Conservation (phyloP, 2,797 vertebrate species). For the Falco columbarius region DNA sequence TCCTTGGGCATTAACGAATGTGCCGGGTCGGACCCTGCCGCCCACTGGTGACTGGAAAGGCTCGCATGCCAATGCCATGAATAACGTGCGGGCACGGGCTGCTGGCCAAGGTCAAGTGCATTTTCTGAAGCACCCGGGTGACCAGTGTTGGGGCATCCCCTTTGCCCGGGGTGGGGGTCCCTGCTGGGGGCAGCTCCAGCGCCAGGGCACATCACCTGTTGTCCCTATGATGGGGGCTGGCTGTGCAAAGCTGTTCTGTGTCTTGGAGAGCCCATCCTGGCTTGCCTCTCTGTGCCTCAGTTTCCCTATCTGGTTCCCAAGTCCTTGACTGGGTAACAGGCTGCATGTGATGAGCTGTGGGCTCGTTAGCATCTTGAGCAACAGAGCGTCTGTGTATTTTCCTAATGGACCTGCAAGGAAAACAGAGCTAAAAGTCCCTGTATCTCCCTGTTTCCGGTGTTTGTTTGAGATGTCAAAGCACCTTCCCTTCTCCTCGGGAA, state of each 20-base stretch:
- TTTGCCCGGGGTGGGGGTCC: background rate
- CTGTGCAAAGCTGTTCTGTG: background rate
- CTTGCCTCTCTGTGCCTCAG: background rate
- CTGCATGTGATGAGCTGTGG: fast-evolving
- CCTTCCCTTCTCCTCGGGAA: background rate
- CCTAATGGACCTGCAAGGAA: background rate
- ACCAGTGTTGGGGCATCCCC: background rate
- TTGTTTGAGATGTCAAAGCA: background rate
- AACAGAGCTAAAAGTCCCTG: background rate
- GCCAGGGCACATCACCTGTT: background rate
- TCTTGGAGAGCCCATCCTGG: background rate
- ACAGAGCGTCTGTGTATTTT: background rate
- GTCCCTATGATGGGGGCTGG: fast-evolving
- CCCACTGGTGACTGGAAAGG: background rate
- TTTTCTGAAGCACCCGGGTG: background rate
- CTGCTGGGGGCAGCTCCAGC: background rate
- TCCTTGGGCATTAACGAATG: fast-evolving
- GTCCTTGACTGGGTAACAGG: background rate
- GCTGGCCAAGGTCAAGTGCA: background rate
- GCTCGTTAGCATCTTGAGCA: background rate
- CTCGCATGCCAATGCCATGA: background rate
- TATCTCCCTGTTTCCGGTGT: background rate
- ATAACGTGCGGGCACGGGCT: background rate
- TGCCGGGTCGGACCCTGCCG: fast-evolving
- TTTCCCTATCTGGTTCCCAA: background rate